A percentile compares a stretch with the other conserved stretches of the same genome.
Evolutionary conservation across 2,113 vertebrate species (phyloP).

Genomic region (Eubucco bourcierii): DNA sequence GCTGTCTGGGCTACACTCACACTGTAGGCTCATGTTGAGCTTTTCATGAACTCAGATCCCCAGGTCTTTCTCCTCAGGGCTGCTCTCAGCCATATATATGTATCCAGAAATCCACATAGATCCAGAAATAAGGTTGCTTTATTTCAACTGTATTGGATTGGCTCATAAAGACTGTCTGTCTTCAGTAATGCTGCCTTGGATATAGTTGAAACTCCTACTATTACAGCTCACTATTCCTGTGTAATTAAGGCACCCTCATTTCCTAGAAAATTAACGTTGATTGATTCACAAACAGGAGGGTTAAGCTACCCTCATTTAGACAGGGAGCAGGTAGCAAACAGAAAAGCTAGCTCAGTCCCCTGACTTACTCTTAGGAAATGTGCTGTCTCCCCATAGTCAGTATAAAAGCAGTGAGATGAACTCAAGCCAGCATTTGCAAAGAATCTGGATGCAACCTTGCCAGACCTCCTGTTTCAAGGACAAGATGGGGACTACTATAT

Average conservation of each 20-base stretch:
- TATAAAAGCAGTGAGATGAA: neutral
- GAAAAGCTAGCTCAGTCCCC: neutral
- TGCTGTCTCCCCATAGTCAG: neutral
- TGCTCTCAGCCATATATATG: no score
- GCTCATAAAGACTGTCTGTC: neutral
- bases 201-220: neutral
- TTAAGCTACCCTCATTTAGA: neutral
- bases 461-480: constrained; percentile 1
- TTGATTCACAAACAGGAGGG: neutral
- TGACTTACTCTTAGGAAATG: neutral
- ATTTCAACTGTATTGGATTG: neutral
- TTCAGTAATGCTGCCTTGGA: neutral
- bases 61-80: no score
- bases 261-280: neutral
- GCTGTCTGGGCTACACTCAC: no score
- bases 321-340: neutral
- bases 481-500: neutral
- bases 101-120: no score
- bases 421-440: neutral
- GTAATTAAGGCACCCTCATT: neutral
- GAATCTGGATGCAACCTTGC: neutral
- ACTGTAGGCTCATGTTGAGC: no score
- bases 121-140: neutral
- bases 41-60: no score
- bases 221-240: neutral